phyloP scores from a whole-genome alignment of 2,888 invertebrate genomes.

The Silvanus unidentatus region DNA sequence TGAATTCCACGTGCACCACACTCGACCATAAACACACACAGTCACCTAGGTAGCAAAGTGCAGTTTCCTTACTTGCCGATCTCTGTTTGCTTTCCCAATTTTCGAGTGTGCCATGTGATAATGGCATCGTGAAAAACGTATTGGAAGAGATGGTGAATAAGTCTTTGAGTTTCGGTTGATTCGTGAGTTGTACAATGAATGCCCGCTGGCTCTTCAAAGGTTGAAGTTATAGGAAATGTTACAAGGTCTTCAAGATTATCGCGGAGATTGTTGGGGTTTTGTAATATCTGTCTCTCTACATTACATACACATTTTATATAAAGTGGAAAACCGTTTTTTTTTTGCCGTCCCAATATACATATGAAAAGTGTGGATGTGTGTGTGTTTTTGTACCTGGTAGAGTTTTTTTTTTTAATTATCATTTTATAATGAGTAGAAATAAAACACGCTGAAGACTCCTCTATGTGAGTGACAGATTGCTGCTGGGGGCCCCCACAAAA shows the following conservation, averaged over 20 bases:
- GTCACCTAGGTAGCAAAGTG: too few relatives aligned
- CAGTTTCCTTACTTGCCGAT: too few relatives aligned
- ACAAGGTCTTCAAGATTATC: constrained; percentile 49
- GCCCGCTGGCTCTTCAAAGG: constrained; percentile 42
- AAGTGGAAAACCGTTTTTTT: background rate
- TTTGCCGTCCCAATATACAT: background rate
- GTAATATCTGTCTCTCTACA: constrained; percentile 28
- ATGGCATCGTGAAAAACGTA: constrained; percentile 22
- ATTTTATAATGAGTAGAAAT: constrained; percentile 45
- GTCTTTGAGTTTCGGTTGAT: constrained; percentile 27
- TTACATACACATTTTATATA: background rate
- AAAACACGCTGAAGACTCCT: constrained; percentile 43
- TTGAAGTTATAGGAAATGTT: constrained; percentile 42
- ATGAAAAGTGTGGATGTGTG: constrained; percentile 5
- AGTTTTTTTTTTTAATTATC: constrained; percentile 34
- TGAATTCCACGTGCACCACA: too few relatives aligned
- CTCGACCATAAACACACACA: constrained; percentile 1
- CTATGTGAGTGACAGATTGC: constrained; percentile 44
- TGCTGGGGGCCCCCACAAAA: constrained; percentile 31
- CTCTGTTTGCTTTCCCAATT: too few relatives aligned
- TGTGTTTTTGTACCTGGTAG: constrained; percentile 4
- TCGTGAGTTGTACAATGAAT: constrained; percentile 27
- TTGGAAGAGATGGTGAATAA: too few relatives aligned
- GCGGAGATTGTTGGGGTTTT: constrained; percentile 44
- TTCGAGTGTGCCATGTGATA: too few relatives aligned